phyloP scores from a whole-genome alignment of 2,888 invertebrate species.

The Drosophila buzzatii region DNA sequence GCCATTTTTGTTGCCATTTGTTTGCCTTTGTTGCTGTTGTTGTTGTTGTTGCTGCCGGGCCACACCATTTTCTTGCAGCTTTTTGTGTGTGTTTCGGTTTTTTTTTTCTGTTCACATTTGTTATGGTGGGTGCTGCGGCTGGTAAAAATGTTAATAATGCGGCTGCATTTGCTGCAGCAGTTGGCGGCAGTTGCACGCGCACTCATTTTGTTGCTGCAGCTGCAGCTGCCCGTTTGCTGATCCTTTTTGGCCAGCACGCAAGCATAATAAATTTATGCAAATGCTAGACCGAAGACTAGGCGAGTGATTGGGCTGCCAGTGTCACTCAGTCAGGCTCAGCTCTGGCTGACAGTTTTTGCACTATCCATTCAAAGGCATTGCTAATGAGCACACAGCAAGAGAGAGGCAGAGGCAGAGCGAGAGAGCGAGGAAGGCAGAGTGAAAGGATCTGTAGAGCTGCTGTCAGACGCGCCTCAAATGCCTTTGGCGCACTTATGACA shows the following conservation, averaged over 20 bases:
- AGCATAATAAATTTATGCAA: conserved; percentile 75
- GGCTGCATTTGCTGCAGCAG: conserved; percentile 59
- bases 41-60: conserved; percentile 45
- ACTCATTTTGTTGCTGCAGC: conserved; percentile 44
- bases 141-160: conserved; percentile 77
- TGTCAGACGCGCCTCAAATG: conserved; percentile 57
- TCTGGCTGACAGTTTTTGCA: conserved; percentile 56
- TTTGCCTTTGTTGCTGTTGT: conserved; percentile 47
- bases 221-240: conserved; percentile 44
- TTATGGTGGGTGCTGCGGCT: conserved; percentile 56
- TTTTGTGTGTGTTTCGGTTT: conserved; percentile 27
- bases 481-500: conserved; percentile 81
- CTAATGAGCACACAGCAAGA: conserved; percentile 65
- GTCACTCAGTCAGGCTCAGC: conserved; percentile 52
- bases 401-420: background rate
- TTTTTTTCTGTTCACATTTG: conserved; percentile 2
- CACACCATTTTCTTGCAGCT: conserved; percentile 58
- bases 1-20: conserved; percentile 82
- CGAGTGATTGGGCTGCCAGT: conserved; percentile 53
- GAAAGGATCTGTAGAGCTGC: conserved; percentile 39
- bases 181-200: conserved; percentile 67
- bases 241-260: conserved; percentile 64
- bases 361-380: conserved; percentile 65
- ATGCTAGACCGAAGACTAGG: conserved; percentile 48
- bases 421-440: background rate